Conservation (phyloP, 2,797 vertebrate genomes). For the Chrysocyon brachyurus region DNA sequence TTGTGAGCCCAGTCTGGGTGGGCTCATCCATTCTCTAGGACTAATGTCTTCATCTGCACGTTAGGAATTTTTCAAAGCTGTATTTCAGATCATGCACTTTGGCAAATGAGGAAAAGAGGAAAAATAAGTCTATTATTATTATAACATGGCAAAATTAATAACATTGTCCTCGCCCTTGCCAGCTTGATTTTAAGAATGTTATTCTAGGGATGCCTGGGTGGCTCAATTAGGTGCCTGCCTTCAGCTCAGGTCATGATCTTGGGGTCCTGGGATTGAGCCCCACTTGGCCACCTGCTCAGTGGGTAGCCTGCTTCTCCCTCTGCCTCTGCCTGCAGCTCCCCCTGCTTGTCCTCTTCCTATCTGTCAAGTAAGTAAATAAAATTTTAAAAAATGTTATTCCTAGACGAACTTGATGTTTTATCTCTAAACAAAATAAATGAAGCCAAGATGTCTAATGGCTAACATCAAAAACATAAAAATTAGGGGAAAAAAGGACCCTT, state of each 20-base stretch:
- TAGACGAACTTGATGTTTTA: background rate
- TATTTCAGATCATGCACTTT: background rate
- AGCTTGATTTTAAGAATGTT: conserved; percentile 4
- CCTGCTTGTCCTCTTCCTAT: too few relatives aligned
- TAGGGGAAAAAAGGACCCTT: background rate
- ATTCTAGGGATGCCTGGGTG: background rate
- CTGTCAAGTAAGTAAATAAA: too few relatives aligned
- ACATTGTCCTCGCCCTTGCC: background rate
- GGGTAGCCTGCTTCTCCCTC: too few relatives aligned
- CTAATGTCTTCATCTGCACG: background rate
- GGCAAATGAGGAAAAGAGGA: background rate
- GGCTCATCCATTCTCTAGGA: background rate
- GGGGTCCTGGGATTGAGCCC: too few relatives aligned
- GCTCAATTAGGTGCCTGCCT: too few relatives aligned
- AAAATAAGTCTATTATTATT: background rate
- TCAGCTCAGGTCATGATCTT: too few relatives aligned
- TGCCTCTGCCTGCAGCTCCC: too few relatives aligned
- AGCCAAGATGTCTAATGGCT: background rate
- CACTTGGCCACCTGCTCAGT: too few relatives aligned
- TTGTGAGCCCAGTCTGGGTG: background rate
- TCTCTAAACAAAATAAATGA: conserved; percentile 18
- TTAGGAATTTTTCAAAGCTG: conserved; percentile 13
- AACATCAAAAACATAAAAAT: background rate
- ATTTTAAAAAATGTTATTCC: background rate
- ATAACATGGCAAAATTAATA: background rate